Evolutionary conservation across 2,888 invertebrate species (phyloP), one percentile per base, ranked within the genome.

Genomic region (Heliothis peltigera): DNA sequence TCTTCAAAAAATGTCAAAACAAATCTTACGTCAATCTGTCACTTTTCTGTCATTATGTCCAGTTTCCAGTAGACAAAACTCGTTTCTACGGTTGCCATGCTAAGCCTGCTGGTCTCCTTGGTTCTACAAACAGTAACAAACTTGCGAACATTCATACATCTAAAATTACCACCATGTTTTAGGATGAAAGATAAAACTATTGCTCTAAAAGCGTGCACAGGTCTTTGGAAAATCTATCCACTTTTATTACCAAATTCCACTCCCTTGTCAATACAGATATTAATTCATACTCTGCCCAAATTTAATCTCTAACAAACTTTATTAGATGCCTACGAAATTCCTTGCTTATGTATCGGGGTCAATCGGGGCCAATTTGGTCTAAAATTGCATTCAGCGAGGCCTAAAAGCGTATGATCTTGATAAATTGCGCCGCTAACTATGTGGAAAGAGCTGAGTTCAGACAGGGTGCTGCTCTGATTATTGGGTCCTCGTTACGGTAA

Each of bases 371-470:
- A 65, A 72, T 77, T 72, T 79, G 61, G 46, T 7, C 64, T 54
- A 61, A 76, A 77, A 79, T 77, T 77, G 77, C 77, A 79, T 77
- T 60, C 64, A 49, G 21, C 32, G 21, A 12, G 28, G 49, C 44
- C 48, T 57, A 52, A 12, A 3, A 75, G 28, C 57, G 57, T 73
- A 65, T 72, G 64, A 76, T 69, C 77, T 69, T 68, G 69, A 77
- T 76, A 59, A 79, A 77, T 77, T 43, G 60, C 0, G 19, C 18
- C 8, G 35, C 55, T 69, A 62, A 64, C 64, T 64, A 46, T 25
- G 58, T 15, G 17, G 19, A 12, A 17, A 39, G 25, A 32, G 56
- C 35, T 10, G 19, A 32, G 58, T 22, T 48, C 32, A 58, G 39
- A 44, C 46, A 42, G 1, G 5, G 32, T 32, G 12, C 32, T 8